phyloP scores from a whole-genome alignment of 2,113 vertebrate species.

The Labeo catla region DNA sequence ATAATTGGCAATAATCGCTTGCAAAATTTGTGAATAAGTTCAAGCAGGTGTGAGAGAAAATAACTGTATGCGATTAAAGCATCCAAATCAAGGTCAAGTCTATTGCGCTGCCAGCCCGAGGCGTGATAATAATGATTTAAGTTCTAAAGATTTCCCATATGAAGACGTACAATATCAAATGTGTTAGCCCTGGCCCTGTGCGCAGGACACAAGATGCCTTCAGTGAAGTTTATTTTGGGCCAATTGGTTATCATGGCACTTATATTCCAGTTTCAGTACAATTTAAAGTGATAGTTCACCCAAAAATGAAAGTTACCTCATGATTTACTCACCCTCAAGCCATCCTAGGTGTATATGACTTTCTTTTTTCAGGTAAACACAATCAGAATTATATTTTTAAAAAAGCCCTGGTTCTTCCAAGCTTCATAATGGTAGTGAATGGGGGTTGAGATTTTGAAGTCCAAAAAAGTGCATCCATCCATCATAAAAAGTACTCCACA shows the following conservation, averaged over 20 bases:
- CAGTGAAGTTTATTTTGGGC: conserved; percentile 57
- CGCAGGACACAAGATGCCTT: conserved; percentile 44
- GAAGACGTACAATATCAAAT: conserved; percentile 56
- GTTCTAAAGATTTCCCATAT: conserved; percentile 60
- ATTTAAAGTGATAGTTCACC: not conserved
- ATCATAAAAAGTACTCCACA: no score
- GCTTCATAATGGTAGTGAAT: no score
- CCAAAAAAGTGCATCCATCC: no score
- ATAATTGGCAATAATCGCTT: conserved; percentile 64
- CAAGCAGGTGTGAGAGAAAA: conserved; percentile 51
- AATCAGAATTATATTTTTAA: no score
- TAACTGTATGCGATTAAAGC: conserved; percentile 44
- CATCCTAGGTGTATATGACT: no score
- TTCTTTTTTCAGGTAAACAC: no score
- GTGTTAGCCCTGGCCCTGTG: conserved; percentile 53
- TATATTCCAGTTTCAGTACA: conserved; percentile 4
- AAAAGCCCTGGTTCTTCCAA: no score
- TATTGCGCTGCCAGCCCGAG: conserved; percentile 52
- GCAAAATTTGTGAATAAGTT: conserved; percentile 65
- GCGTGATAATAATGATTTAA: conserved; percentile 60
- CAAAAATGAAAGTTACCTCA: not conserved
- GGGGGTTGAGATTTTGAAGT: no score
- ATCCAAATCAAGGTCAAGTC: conserved; percentile 61
- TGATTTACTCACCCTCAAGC: not conserved
- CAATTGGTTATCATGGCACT: conserved; percentile 57